phyloP scores from a whole-genome alignment of 2,888 invertebrate genomes.

The Athalia circularis region DNA sequence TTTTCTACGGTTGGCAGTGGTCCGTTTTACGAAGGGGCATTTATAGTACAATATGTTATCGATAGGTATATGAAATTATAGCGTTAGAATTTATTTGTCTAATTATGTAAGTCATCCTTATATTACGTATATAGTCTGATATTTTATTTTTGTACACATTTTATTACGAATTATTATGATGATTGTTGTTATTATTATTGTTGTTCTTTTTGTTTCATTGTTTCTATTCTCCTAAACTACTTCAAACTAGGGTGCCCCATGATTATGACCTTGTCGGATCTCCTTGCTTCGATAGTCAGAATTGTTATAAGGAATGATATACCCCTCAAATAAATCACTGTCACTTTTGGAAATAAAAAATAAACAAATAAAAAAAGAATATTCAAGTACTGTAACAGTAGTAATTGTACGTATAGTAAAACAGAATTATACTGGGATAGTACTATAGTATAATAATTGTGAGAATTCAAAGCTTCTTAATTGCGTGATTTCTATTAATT shows the following conservation, averaged over 20 bases:
- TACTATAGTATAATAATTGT: conserved; percentile 13
- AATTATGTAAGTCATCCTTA: no score
- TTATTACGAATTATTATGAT: no score
- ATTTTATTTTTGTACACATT: no score
- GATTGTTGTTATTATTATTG: no score
- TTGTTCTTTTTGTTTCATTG: background rate
- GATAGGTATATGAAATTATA: background rate
- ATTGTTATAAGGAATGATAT: conserved; percentile 1
- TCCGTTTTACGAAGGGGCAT: conserved; percentile 30
- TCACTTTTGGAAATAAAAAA: conserved; percentile 27
- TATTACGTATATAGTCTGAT: no score
- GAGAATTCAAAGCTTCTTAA: background rate
- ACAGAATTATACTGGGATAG: no score
- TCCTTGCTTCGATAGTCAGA: conserved; percentile 30
- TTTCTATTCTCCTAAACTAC: background rate
- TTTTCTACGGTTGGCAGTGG: conserved; percentile 28
- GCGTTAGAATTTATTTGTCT: no score
- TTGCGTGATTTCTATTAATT: no score
- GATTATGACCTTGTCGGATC: background rate
- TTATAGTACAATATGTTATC: background rate
- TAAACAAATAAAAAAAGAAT: conserved; percentile 24
- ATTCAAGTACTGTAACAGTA: conserved; percentile 4
- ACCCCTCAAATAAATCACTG: conserved; percentile 34
- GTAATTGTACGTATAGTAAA: no score
- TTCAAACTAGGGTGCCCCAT: background rate